A percentile compares a stretch with the other conserved stretches of the same genome.
Conservation (phyloP, 2,888 invertebrate species). For the Chydorus sphaericus region DNA sequence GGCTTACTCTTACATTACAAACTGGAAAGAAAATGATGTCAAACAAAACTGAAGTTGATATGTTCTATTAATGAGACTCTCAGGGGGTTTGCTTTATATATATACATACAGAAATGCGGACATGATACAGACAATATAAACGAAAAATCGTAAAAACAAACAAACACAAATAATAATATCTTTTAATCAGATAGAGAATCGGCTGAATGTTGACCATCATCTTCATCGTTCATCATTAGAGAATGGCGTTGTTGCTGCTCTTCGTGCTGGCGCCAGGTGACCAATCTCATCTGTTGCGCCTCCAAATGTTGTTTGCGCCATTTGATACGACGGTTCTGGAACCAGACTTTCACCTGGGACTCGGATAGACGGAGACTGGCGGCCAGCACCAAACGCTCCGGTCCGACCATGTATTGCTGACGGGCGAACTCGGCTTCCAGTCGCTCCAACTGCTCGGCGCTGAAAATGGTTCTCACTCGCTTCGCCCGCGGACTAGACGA, state of each 20-base stretch:
- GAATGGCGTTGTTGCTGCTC: neutral
- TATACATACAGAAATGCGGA: too few relatives aligned
- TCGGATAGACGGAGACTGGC: conserved; percentile 73
- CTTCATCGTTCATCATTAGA: neutral
- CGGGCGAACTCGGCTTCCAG: conserved; percentile 87
- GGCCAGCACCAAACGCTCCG: conserved; percentile 80
- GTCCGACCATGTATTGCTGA: conserved; percentile 97
- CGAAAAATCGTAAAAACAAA: neutral
- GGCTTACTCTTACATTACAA: too few relatives aligned
- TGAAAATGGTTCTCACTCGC: conserved; percentile 88
- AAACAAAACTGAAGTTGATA: too few relatives aligned
- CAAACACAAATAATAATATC: neutral
- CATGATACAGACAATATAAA: too few relatives aligned
- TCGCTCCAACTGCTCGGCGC: conserved; percentile 85
- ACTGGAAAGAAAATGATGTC: too few relatives aligned
- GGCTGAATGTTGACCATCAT: neutral
- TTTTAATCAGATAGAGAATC: neutral
- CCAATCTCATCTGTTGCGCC: conserved; percentile 40
- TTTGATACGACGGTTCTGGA: conserved; percentile 84
- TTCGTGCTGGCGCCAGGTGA: conserved; percentile 7
- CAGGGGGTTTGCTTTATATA: too few relatives aligned
- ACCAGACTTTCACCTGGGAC: conserved; percentile 85
- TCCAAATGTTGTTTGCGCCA: conserved; percentile 92
- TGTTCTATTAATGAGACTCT: too few relatives aligned
- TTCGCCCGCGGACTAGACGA: conserved; percentile 43